phyloP scores from a whole-genome alignment of 2,113 vertebrate genomes.

The Carettochelys insculpta region DNA sequence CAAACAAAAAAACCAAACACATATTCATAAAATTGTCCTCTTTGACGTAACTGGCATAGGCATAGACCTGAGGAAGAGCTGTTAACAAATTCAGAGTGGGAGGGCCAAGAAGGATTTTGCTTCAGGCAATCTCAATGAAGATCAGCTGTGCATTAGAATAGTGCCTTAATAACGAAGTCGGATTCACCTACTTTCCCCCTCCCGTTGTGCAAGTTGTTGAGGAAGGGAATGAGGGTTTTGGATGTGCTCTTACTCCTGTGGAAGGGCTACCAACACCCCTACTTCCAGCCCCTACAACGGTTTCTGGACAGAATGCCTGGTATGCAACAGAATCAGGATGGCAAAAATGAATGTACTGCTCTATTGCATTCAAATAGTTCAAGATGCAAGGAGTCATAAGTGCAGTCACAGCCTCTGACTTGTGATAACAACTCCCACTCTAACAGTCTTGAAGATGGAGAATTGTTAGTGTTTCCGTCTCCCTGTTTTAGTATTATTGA shows the following conservation, averaged over 20 bases:
- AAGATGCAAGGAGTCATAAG: not conserved
- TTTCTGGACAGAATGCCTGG: not conserved
- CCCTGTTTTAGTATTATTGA: not conserved
- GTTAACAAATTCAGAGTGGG: not conserved
- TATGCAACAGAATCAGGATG: not conserved
- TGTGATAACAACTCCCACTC: not conserved
- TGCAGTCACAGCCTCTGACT: not conserved
- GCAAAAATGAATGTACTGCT: not conserved
- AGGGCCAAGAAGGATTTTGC: not conserved
- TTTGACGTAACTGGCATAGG: not conserved
- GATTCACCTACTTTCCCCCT: not conserved
- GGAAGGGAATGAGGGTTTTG: not conserved
- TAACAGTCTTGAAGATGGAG: not conserved
- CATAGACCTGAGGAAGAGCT: not conserved
- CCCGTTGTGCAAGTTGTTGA: not conserved
- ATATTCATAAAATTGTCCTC: not conserved
- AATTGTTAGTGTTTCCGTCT: not conserved
- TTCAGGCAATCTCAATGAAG: accelerated
- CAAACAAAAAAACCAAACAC: not conserved
- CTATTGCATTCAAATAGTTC: not conserved
- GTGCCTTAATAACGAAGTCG: not conserved
- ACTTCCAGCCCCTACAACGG: too few species aligned
- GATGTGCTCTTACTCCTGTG: too few species aligned
- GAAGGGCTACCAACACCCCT: too few species aligned
- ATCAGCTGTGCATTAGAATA: not conserved